Conservation (phyloP, 2,797 vertebrate genomes). For the Brotula barbata region DNA sequence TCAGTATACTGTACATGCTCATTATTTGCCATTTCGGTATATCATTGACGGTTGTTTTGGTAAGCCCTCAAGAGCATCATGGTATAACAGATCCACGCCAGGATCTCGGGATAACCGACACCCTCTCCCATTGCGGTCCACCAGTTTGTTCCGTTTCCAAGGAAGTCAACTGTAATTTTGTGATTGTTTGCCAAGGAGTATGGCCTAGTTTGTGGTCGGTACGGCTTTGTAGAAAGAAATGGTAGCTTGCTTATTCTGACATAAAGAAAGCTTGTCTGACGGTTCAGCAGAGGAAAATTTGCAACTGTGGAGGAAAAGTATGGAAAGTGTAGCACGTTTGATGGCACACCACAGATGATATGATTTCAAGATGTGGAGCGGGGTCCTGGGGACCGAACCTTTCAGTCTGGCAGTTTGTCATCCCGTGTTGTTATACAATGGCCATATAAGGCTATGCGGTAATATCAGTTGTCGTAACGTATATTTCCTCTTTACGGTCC, state of each 20-base stretch:
- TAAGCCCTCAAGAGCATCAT: slow-evolving; percentile 60
- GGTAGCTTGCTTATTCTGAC: slow-evolving; percentile 67
- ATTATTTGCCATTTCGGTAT: slow-evolving; percentile 50
- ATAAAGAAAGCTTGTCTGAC: slow-evolving; percentile 70
- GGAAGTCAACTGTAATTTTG: slow-evolving; percentile 76
- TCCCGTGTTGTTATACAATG: slow-evolving; percentile 63
- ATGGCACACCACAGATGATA: slow-evolving; percentile 75
- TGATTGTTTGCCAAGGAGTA: slow-evolving; percentile 73
- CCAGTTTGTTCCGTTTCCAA: slow-evolving; percentile 72
- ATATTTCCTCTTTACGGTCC: slow-evolving; percentile 42
- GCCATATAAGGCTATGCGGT: slow-evolving; percentile 40
- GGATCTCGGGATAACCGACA: slow-evolving; percentile 62
- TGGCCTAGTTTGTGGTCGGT: slow-evolving; percentile 71
- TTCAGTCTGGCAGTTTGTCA: slow-evolving; percentile 62
- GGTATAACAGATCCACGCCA: slow-evolving; percentile 51
- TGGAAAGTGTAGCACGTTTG: slow-evolving; percentile 74
- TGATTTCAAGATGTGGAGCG: slow-evolving; percentile 77
- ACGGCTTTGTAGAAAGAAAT: slow-evolving; percentile 66
- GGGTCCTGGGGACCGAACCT: slow-evolving; percentile 64
- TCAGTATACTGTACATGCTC: slow-evolving; percentile 32
- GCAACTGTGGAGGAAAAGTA: slow-evolving; percentile 68
- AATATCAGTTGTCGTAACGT: slow-evolving; percentile 59
- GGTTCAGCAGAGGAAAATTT: slow-evolving; percentile 66
- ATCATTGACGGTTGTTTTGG: slow-evolving; percentile 61
- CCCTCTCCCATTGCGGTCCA: slow-evolving; percentile 64